Percentiles rank a stretch among this genome's conserved stretches.
Evolutionary conservation across 2,113 vertebrate genomes (phyloP).

Genomic region (Odocoileus hemionus): DNA sequence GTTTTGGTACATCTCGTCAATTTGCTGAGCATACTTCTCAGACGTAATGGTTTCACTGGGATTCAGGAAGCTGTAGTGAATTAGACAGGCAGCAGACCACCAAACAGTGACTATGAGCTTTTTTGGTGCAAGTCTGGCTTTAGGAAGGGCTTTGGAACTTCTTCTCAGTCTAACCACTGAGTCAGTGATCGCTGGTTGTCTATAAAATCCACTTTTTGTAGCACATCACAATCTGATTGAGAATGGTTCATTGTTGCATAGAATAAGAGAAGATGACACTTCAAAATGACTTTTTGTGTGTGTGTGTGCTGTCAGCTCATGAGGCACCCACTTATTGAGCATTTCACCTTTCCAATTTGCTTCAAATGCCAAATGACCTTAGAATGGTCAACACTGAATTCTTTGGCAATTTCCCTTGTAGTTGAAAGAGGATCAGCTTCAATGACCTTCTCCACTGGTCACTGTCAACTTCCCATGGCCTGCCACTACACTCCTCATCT

Average conservation of each 20-base stretch:
- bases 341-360: not conserved
- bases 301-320: not conserved
- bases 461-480: not conserved
- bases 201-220: not conserved
- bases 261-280: not conserved
- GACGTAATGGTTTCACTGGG: not conserved
- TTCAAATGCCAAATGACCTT: not conserved
- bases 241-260: not conserved
- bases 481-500: not conserved
- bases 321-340: not conserved
- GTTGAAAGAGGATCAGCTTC: not conserved
- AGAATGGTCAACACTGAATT: not conserved
- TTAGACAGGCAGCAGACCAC: not conserved
- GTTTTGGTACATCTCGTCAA: not conserved
- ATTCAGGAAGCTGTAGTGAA: not conserved
- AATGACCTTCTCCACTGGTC: not conserved
- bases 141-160: not conserved
- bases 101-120: not conserved
- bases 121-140: not conserved
- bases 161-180: not conserved
- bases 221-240: not conserved
- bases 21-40: not conserved
- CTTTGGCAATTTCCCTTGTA: not conserved
- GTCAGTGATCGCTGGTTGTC: accelerated
- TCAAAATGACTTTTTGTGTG: not conserved